Evolutionary conservation across 2,888 invertebrate genomes (phyloP), one percentile per base, ranked within the genome.

Genomic region (Thereva nobilitata): DNA sequence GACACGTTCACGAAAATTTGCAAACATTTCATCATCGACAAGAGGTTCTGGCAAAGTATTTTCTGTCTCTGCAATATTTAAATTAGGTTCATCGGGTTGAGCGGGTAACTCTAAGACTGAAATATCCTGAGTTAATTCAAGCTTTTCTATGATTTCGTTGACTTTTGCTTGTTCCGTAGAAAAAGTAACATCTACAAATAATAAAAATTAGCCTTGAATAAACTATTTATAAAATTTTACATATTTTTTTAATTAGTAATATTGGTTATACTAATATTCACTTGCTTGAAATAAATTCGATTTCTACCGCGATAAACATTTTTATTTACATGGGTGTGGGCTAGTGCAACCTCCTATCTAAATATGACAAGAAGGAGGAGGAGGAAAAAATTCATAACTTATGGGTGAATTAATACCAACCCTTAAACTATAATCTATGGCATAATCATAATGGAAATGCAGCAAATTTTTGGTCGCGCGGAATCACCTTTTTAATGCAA

Each of bases 1-100:
- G 40, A 81, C 56, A 41, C 75, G 75, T 12, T 72, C 72, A 3
- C 76, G 76, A 45, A 78, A 80, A 40, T 73, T 72, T 2, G 61
- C 59, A 70, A 70, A 75, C 38, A 74, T 71, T 1, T 71, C 67
- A 66, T 74, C 74, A 7, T 68, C 66, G 6, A 68, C 47, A 4
- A 49, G 54, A 6, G 47, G 53, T n/a, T 55, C 37, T 42, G 50
- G 47, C 37, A 35, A 1, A 8, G 37, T 6, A 12, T 10, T 37
- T 8, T 10, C 10, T 9, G 4, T 40, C 5, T 49, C 47, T 8
- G 12, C 5, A 5, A 35, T 41, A 35, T 6, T 52, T 37, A 8
- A 5, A 40, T 50, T 52, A 5, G 10, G 7, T 12, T 37, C 42
- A 34, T 9, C 52, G 3, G 34, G 7, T 23, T 12, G n/a, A 10